Conservation (phyloP, 2,888 invertebrate species). For the Pollenia amentaria region DNA sequence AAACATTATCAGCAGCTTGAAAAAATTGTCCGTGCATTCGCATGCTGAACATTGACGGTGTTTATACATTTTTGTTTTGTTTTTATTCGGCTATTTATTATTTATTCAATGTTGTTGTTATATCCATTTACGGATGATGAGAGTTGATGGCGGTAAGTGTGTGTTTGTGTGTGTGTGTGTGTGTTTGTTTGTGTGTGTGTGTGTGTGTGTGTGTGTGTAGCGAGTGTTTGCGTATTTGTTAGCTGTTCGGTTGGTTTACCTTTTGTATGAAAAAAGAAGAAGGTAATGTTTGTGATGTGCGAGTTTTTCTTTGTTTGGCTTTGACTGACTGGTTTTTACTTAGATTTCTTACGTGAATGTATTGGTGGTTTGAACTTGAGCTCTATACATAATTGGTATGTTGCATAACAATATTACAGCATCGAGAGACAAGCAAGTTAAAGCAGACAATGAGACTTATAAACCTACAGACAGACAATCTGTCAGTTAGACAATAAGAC, state of each 20-base stretch:
- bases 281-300: conserved; percentile 51
- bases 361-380: conserved; percentile 78
- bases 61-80: conserved; percentile 22
- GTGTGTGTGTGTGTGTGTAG: background rate
- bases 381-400: conserved; percentile 78
- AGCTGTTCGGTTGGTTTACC: conserved; percentile 48
- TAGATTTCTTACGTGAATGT: conserved; percentile 66
- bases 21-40: conserved; percentile 46
- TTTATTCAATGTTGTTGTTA: conserved; percentile 19
- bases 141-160: conserved; percentile 76
- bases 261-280: conserved; percentile 53
- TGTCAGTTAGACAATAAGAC: conserved; percentile 45
- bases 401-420: conserved; percentile 83
- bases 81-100: conserved; percentile 41
- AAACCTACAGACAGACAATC: conserved; percentile 21
- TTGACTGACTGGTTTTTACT: conserved; percentile 73
- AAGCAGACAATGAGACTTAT: conserved; percentile 32
- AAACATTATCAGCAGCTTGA: conserved; percentile 35
- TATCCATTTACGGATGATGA: conserved; percentile 71
- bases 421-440: conserved; percentile 75
- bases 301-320: conserved; percentile 58
- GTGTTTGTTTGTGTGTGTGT: background rate
- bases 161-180: conserved; percentile 8
- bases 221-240: background rate
- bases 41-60: conserved; percentile 35